Base-by-base conservation (phyloP, 2,888 invertebrate genomes). In the Nephrocerus scutellatus region DNA sequence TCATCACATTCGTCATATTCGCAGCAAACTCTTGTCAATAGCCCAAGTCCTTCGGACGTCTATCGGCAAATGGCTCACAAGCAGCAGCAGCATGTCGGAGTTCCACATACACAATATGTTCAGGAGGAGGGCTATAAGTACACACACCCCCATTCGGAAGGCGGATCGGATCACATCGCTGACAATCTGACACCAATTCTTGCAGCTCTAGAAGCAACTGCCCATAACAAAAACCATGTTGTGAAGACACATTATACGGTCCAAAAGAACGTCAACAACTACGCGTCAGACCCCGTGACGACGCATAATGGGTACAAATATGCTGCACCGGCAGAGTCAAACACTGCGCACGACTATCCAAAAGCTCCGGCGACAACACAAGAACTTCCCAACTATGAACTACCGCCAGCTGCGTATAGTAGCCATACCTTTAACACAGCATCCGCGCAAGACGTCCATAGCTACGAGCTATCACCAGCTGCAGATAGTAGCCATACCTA, bases 51-150 rank as follows among this genome's bases (percentile, higher is more conserved):
- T 8, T 55, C 63, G 2, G 66, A 64, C 40, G 49, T 59, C 14
- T 64, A 64, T 39, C 59, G 56, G 18, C 62, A 66, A 51, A 60
- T 64, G 64, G 61, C 56, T 13, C 41, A 46, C 20, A 65, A 59
- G 38, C 50, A 56, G 21, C 63, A 62, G 13, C 50, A 49, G 6
- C 50, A 57, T 0, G 25, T 51, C 3, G 62, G 63, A 43, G 64
- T 62, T 41, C 44, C 50, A 8, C 62, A 62, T 28, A 54, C 62
- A 38, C 55, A 62, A 37, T 57, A 57, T 31, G 64, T 66, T 46
- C 60, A 62, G 9, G 55, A 64, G n/a, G 62, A 64, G 43, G 56
- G 59, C 20, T 62, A 56, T 32, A 51, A 55, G 10, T 59, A 63
- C 46, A 52, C 59, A 23, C 55, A 62, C 38, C 57, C 54, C 37